phyloP scores from a whole-genome alignment of 2,113 vertebrate species.

The Todiramphus chloris region DNA sequence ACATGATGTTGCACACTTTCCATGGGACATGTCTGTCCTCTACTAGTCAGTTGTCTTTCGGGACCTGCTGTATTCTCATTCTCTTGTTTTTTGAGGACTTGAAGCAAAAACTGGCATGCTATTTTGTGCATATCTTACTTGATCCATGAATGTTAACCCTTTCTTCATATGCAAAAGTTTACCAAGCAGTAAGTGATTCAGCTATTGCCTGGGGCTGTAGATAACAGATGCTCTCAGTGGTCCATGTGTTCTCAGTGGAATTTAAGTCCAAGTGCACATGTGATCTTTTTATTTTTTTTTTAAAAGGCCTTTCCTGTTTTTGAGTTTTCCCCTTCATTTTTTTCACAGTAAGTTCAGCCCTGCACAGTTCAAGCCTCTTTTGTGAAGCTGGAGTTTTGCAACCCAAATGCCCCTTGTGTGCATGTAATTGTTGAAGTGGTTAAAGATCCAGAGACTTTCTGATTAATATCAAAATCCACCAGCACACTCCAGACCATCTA shows the following conservation, averaged over 20 bases:
- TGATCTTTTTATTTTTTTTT: background rate
- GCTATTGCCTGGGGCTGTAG: slow-evolving; percentile 22
- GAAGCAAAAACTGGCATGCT: background rate
- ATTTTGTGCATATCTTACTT: background rate
- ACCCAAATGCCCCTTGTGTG: background rate
- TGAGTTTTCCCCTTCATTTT: background rate
- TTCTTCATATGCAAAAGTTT: background rate
- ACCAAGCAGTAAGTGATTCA: slow-evolving; percentile 3
- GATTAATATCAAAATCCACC: background rate
- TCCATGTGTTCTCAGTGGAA: background rate
- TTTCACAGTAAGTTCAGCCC: background rate
- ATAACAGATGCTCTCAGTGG: slow-evolving; percentile 41
- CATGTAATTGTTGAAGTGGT: background rate
- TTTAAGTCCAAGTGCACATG: background rate
- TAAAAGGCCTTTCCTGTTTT: background rate
- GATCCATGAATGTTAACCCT: background rate
- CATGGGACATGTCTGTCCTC: background rate
- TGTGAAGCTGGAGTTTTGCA: background rate
- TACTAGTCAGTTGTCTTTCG: background rate
- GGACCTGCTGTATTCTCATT: background rate
- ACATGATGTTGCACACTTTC: background rate
- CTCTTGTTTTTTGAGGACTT: background rate
- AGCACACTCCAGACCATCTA: background rate
- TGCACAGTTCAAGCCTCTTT: background rate
- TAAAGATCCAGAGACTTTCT: background rate